Base-by-base conservation (phyloP, 2,113 vertebrate species). In the Puntigrus tetrazona region DNA sequence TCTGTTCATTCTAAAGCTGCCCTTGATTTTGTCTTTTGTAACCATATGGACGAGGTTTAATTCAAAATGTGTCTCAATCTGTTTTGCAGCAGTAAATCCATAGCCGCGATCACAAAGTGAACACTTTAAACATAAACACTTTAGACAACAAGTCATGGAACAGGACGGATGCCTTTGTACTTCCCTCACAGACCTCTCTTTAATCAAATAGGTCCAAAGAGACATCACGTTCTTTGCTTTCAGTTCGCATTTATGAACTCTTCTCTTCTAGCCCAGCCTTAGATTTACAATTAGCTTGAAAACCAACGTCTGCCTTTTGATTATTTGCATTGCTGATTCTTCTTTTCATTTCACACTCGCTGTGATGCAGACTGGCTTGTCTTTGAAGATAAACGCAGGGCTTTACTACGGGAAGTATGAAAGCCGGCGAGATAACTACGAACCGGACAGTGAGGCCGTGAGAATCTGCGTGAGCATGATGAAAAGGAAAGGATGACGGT, bases 281-380 rank as follows among this genome's bases (percentile, higher is more conserved):
- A n/a, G 29, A 77, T 77, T 73, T 73, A 73, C 70, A 73, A 73
- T 73, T 73, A 73, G 70, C 70, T 14, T 45, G 27, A 7, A 31
- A 52, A 75, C 7, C n/a, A 75, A 18, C 27, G 38, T 14, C 38
- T 31, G 73, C 11, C 45, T 50, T 75, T 75, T 47, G 45, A 47
- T 75, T 75, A 29, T 50, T 10, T 47, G 73, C 34, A 78, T 61
- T 41, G 34, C 20, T 57, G 29, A n/a, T 36, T 27, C 22, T 78
- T 78, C 31, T 78, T 36, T 57, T 61, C 1, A 61, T 57, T 59
- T 78, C 55, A 41, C 13, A 61, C 76, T 78, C 22, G 34, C 31
- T 78, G 14, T 78, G 20, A 55, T 77, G 9, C 22, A n/a, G 74
- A n/a, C 74, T n/a, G 74, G 47, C 47, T 13, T 77, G 6, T 78